phyloP scores from a whole-genome alignment of 2,113 vertebrate species.

The Callionymus lyra region DNA sequence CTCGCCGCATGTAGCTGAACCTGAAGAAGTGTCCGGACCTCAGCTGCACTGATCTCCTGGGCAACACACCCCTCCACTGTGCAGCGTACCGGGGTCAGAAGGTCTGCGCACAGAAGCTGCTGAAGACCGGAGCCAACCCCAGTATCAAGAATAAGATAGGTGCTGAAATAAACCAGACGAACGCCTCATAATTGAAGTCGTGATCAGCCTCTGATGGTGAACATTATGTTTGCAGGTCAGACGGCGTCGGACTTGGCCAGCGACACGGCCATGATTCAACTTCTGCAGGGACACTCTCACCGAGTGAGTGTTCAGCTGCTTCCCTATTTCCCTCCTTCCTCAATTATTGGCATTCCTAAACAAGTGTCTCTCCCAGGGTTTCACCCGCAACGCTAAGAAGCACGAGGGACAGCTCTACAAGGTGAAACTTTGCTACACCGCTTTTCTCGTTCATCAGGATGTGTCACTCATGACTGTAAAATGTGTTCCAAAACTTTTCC shows the following conservation, averaged over 20 bases:
- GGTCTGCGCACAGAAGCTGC: constrained; percentile 81
- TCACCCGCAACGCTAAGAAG: constrained; percentile 66
- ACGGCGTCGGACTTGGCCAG: constrained; percentile 82
- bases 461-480: too few relatives aligned
- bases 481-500: too few relatives aligned
- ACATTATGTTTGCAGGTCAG: constrained; percentile 67
- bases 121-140: constrained; percentile 77
- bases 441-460: too few relatives aligned
- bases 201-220: background rate
- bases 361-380: constrained; percentile 57
- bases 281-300: constrained; percentile 67
- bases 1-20: constrained; percentile 71
- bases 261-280: constrained; percentile 77
- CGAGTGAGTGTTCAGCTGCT: constrained; percentile 64
- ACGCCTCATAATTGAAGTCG: background rate
- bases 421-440: constrained; percentile 62
- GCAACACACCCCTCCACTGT: constrained; percentile 90
- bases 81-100: constrained; percentile 92
- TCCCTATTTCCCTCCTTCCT: constrained; percentile 4
- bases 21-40: constrained; percentile 80
- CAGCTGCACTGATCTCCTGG: constrained; percentile 84
- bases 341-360: constrained; percentile 4
- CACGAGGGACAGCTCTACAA: constrained; percentile 86
- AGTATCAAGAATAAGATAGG: constrained; percentile 83
- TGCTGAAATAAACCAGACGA: constrained; percentile 29